Base-by-base conservation (phyloP, 2,797 vertebrate species). In the Neosalanx taihuensis region DNA sequence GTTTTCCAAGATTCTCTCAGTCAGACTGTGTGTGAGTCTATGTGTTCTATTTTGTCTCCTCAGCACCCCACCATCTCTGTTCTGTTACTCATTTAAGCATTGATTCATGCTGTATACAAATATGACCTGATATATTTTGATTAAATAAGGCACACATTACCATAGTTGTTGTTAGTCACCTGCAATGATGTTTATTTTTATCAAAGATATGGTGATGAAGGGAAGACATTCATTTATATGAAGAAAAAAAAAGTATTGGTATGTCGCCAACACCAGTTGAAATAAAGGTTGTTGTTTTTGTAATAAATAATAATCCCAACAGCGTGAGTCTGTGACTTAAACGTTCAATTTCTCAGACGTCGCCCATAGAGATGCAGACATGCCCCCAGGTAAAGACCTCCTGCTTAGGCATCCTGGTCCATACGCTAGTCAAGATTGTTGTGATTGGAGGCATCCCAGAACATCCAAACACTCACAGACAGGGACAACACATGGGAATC, bases 161-260 rank as follows among this genome's bases (percentile, higher is more conserved):
- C 93, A 92, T 93, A 90, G 91, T 95, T 92, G 91, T 92, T 93
- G 92, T 93, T 92, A 93, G 88, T 93, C 92, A 93, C 93, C 92
- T 93, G 93, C 90, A 87, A 95, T 95, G 94, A 95, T 96, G 94
- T 96, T 96, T 95, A 95, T 97, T 97, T 95, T 96, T 96, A 94
- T 95, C 93, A 93, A 95, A 94, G 90, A 92, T 88, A 77, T 93
- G 92, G 91, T 92, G 93, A 93, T 92, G 91, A 93, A 93, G 91
- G 91, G 92, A 91, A 92, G 91, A 93, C 90, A 92, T 93, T 95
- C 92, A 94, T 96, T 95, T 95, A 91, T 94, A 94, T 93, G 91
- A 77, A 73, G 68, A 69, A 72, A 66, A 74, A 74, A 74, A 75
- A 89, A 86, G 90, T 93, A 93, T 92, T 96, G 93, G 78, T 95